Base-by-base conservation (phyloP, 1,140 invertebrate species). In the Nasonia longicornis region DNA sequence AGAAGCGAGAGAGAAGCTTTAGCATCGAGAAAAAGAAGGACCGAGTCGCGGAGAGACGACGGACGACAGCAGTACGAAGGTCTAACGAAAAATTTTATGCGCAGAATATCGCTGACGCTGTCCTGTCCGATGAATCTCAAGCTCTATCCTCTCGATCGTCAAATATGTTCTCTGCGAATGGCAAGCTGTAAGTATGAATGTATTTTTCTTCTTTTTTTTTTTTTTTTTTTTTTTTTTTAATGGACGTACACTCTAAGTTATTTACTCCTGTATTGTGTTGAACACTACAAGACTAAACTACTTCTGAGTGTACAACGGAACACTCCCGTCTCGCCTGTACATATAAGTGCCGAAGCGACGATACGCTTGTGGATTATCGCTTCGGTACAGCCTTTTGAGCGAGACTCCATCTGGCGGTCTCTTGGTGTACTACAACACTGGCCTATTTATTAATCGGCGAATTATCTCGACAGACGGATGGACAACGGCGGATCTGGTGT, bases 51-150 rank as follows among this genome's bases (percentile, higher is more conserved):
- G 31, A 31, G 31, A 35, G 31, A 6, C 31, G 31, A 6, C 3
- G 31, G 3, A 35, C 42, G 42, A 45, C 58, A 1, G 22, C 1
- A 26, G 26, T 66, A 7, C 2, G 4, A 35, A 35, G 0, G 64
- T 14, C 64, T 35, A 14, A 58, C 52, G 22, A 58, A 38, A 35
- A 79, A 26, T 82, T 29, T 64, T 86, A 83, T 66, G 91, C 92
- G 38, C 90, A 95, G 97, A 90, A 97, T 98, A 91, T 98, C 97
- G 12, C 91, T 98, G 83, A 97, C 97, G 64, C 93, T 98, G 82
- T 96, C 97, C 11, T 98, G 97, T 87, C 97, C 97, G 64, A 98
- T 98, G 97, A 97, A 98, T 92, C 92, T 98, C 84, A 98, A 98
- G 92, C 92, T 98, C 66, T 98, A 98, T 91, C 97, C 97, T 63